Evolutionary conservation across 2,797 vertebrate species (phyloP), one percentile per base, ranked within the genome.

Genomic region (Danio kyathit): DNA sequence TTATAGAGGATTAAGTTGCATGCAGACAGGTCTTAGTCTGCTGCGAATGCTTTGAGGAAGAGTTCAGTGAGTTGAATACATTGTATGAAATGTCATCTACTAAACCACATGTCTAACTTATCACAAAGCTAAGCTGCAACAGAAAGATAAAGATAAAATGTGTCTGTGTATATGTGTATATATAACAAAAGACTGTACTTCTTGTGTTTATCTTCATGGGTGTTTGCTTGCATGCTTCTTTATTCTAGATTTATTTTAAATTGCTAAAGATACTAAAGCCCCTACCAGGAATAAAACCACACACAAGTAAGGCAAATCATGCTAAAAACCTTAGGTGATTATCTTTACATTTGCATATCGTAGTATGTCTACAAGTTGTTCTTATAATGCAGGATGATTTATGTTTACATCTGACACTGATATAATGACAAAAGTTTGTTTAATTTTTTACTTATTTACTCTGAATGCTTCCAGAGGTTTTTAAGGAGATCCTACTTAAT

Each of bases 91-190:
- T 49, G 21, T 12, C 11, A 78, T 51, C 56, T 69, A 60, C 76
- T 70, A 69, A 38, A 67, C 64, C 76, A 48, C 52, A 69, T 67
- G 54, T 51, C 12, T 49, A 16, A 60, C 44, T 78, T 70, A 78
- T 70, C 54, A 70, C 44, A 70, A 41, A 70, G 65, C 54, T 59
- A 78, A 60, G 65, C 65, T 78, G 65, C 65, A 60, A 12, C 29
- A 41, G 17, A 21, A 41, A 78, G 76, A 78, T 78, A 78, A 69
- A 51, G 65, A 70, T 78, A 59, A 21, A 29, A 69, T 29, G 29
- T 29, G 29, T 29, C 29, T 29, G 29, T 29, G 29, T 29, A 69
- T 17, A 9, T 59, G 13, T 72, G 74, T 40, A 46, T 69, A 59
- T 41, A 51, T 40, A 56, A 16, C 48, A n/a, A 21, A 48, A 69